Base-by-base conservation (phyloP, 2,113 vertebrate species). In the Raphicerus campestris region DNA sequence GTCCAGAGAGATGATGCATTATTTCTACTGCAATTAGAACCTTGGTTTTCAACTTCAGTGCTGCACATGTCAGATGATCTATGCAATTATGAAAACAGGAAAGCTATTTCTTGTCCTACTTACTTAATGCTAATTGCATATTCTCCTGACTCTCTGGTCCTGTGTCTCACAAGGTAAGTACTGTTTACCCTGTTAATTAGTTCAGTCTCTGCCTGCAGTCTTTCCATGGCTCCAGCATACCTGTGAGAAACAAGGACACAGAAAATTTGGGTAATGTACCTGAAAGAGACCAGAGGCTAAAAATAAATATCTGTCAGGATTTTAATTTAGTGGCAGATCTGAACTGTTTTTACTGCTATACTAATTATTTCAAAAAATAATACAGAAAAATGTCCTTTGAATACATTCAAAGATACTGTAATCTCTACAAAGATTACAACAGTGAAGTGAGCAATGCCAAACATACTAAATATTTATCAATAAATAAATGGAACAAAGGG, bases 41-140 rank as follows among this genome's bases (percentile, higher is more conserved):
- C 35, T 35, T 75, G 26, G 10, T 97, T 97, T 96, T 93, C 92
- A 14, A 10, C 78, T 88, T 92, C 75, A 91, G 58, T 89, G 92
- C 96, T 92, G 95, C 24, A 45, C 35, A 90, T 28, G 87, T 92
- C 94, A 89, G 88, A 96, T 63, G 91, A 77, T 53, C 84, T 91
- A 95, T 3, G 73, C 22, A 89, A 45, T 96, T 97, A 97, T 61
- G 66, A 92, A 85, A 98, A 97, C 24, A 96, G 20, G 26, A 94
- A 93, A 96, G 94, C 24, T 94, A 96, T 98, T 96, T 97, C 61
- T 97, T 96, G 93, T 94, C 94, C 81, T 75, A 99, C 99, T 99
- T 99, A 99, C 99, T 99, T 99, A 98, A 99, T 99, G 98, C 99
- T 99, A 98, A 99, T 99, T 91, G 99, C 99, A 84, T 99, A 99